phyloP scores from a whole-genome alignment of 2,113 vertebrate genomes.

The Marcusenius ussheri region DNA sequence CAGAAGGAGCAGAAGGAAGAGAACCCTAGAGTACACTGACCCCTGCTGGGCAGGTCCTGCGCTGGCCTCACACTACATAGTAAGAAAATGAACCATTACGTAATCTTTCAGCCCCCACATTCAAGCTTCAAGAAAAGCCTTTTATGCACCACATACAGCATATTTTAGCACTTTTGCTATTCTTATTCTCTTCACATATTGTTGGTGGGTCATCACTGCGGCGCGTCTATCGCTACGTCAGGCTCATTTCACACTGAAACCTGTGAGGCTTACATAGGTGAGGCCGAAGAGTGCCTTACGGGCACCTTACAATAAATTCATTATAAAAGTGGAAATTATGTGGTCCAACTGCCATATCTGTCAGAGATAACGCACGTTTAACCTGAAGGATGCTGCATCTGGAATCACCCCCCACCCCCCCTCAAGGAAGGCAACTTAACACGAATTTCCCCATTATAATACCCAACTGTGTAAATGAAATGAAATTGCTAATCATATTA shows the following conservation, averaged over 20 bases:
- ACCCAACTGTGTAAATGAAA: not conserved
- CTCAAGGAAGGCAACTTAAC: not conserved
- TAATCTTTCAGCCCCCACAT: not conserved
- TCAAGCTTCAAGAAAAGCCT: not conserved
- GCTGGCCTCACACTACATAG: not conserved
- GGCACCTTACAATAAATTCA: not conserved
- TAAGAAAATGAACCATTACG: not conserved
- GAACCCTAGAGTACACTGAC: not conserved
- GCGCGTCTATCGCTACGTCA: not conserved
- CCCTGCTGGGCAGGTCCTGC: not conserved
- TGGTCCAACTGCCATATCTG: not conserved
- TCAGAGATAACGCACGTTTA: not conserved
- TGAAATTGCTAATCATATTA: not conserved
- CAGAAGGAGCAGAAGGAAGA: not conserved
- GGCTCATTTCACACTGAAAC: not conserved
- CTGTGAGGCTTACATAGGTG: not conserved
- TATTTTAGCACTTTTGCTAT: not conserved
- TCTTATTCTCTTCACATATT: not conserved
- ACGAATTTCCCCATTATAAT: not conserved
- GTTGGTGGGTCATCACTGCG: not conserved
- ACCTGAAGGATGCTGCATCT: not conserved
- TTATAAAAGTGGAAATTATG: not conserved
- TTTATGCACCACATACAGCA: not conserved
- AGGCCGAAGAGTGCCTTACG: not conserved
- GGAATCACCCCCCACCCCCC: not conserved